Base-by-base conservation (phyloP, 2,797 vertebrate genomes). In the Premnoplex brunnescens region DNA sequence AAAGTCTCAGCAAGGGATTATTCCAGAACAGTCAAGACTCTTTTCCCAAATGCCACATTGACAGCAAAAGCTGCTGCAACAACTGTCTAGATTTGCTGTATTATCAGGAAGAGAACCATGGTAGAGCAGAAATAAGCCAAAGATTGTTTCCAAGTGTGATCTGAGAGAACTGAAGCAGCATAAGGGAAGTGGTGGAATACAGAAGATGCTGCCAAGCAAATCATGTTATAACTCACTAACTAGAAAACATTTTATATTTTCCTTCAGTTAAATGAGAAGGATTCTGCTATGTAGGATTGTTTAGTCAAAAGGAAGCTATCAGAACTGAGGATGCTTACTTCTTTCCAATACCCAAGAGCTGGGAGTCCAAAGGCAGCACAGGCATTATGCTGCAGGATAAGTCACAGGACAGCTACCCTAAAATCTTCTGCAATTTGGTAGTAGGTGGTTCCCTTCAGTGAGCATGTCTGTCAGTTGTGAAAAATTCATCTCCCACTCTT, bases 31-130 rank as follows among this genome's bases (percentile, higher is more conserved):
- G 64, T 96, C 79, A 78, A 93, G 48, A 75, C 71, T 96, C 44
- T 85, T 96, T 91, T 95, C 94, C 89, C 90, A 95, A 94, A 91
- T 92, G 93, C 92, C 93, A 69, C 66, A 39, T 67, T 95, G 71
- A 72, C 41, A 67, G 41, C 80, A 43, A 95, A 95, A 79, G 79
- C 46, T 95, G 79, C 58, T 74, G 36, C 52, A 94, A 77, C 79
- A 91, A 48, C 9, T 91, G 32, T 36, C 23, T 77, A n/a, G 36
- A 41, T 89, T 97, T 95, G 78, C 73, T 88, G 2, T n/a, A 67
- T 66, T n/a, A n/a, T 64, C 86, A 90, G 87, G 88, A 96, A 79
- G 84, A 96, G 78, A 79, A 95, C 13, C 69, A 82, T 9, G 10
- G 15, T 74, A 93, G 41, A 85, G 39, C 24, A 95, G 52, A 95